phyloP scores from a whole-genome alignment of 2,797 vertebrate species.

The Mustela erminea region DNA sequence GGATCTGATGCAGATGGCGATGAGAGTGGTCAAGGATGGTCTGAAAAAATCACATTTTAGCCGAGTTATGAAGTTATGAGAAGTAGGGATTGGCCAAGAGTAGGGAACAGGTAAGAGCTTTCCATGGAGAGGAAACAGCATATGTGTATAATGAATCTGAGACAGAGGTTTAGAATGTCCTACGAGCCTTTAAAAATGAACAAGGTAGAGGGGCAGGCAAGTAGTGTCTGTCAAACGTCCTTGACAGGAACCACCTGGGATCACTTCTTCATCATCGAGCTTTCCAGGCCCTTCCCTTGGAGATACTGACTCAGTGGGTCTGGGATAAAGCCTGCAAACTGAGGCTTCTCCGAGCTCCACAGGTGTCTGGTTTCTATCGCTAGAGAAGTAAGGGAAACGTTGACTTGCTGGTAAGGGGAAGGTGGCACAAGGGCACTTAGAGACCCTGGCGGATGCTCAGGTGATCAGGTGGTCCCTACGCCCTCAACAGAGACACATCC shows the following conservation, averaged over 20 bases:
- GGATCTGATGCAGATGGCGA: not conserved
- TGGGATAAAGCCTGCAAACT: not conserved
- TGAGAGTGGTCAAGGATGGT: not conserved
- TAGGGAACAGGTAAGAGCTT: not conserved
- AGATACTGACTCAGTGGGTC: not conserved
- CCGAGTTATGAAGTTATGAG: not conserved
- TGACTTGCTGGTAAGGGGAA: not conserved
- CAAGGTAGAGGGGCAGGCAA: not conserved
- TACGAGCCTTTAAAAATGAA: not conserved
- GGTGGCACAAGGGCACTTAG: not conserved
- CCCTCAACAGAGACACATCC: not conserved
- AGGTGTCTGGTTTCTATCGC: not conserved
- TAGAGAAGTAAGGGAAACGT: not conserved
- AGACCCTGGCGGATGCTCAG: not conserved
- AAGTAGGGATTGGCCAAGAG: not conserved
- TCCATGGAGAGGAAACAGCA: not conserved
- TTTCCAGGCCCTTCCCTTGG: not conserved
- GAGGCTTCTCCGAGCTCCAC: not conserved
- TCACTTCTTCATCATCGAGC: not conserved
- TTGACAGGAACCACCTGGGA: not conserved
- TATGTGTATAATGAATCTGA: not conserved
- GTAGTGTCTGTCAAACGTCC: not conserved
- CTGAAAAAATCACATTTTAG: not conserved
- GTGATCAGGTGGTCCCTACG: not conserved
- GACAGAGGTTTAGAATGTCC: not conserved